phyloP scores from a whole-genome alignment of 2,888 invertebrate genomes.

The Amiota mariae region DNA sequence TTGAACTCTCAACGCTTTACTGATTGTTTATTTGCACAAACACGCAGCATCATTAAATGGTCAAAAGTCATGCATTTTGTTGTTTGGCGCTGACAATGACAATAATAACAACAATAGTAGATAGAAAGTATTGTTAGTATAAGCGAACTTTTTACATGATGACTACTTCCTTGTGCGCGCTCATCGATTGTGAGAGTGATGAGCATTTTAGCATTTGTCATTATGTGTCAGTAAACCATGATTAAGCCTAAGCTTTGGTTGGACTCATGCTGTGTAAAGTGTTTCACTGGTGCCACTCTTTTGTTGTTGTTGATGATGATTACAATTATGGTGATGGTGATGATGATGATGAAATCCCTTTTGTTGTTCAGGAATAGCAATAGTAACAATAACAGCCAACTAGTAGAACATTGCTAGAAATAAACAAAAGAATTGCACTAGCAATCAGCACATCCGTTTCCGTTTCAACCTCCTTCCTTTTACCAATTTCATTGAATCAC shows the following conservation, averaged over 20 bases:
- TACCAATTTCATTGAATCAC: neutral
- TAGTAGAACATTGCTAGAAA: too few species aligned
- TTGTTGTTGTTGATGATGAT: neutral
- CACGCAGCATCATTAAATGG: slow-evolving; percentile 66
- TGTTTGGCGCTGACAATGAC: slow-evolving; percentile 46
- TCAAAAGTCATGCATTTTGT: slow-evolving; percentile 65
- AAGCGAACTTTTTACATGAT: neutral
- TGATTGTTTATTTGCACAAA: slow-evolving; percentile 60
- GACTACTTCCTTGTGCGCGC: neutral
- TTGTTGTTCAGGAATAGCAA: neutral
- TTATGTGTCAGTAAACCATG: slow-evolving; percentile 66
- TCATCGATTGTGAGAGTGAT: slow-evolving; percentile 42
- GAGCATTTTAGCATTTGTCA: slow-evolving; percentile 63
- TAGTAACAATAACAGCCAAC: slow-evolving; percentile 6
- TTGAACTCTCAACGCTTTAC: neutral
- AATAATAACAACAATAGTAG: slow-evolving; percentile 31
- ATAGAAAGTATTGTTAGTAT: too few species aligned
- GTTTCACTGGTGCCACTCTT: neutral
- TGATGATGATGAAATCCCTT: neutral
- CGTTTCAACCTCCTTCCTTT: neutral
- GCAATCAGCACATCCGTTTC: slow-evolving; percentile 25
- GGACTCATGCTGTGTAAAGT: slow-evolving; percentile 15
- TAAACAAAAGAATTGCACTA: slow-evolving; percentile 16
- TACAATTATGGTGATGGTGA: neutral
- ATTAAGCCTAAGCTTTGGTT: slow-evolving; percentile 43